Percentiles rank a stretch among this genome's conserved stretches.
Evolutionary conservation across 1,140 invertebrate genomes (phyloP).

Genomic region (Plectus sambesii): DNA sequence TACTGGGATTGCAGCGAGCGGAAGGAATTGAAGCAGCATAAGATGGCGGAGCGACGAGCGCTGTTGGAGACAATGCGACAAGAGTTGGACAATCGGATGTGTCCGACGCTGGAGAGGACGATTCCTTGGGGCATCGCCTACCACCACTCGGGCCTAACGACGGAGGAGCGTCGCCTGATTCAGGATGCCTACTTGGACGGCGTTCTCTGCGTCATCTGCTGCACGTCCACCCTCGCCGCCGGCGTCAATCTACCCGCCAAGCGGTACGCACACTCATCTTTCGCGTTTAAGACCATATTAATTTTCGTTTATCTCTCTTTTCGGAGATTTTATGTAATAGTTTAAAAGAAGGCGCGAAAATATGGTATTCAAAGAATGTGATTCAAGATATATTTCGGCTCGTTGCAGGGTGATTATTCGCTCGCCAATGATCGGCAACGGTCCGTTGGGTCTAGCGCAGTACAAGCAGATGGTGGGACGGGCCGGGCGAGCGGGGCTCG

Average conservation of each 20-base stretch:
- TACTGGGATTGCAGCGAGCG: too few relatives aligned
- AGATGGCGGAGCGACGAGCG: slow-evolving; percentile 54
- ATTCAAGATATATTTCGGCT: slow-evolving; percentile 3
- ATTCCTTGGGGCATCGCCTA: slow-evolving; percentile 72
- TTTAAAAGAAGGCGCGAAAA: too few relatives aligned
- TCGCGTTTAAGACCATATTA: not conserved
- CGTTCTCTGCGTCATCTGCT: slow-evolving; percentile 73
- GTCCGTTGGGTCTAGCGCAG: slow-evolving; percentile 63
- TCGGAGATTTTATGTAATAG: too few relatives aligned
- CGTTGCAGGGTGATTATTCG: slow-evolving; percentile 66
- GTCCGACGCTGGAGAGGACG: slow-evolving; percentile 61
- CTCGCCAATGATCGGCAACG: slow-evolving; percentile 64
- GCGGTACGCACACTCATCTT: slow-evolving; percentile 50
- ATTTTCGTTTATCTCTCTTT: not conserved
- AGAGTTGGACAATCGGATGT: slow-evolving; percentile 59
- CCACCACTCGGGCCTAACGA: slow-evolving; percentile 68
- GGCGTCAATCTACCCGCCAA: slow-evolving; percentile 90
- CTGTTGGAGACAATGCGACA: slow-evolving; percentile 55
- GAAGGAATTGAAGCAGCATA: slow-evolving; percentile 53
- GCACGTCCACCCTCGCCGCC: slow-evolving; percentile 87
- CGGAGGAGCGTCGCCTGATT: slow-evolving; percentile 69
- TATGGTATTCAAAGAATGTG: too few relatives aligned
- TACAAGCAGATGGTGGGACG: slow-evolving; percentile 92
- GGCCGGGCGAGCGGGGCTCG: slow-evolving; percentile 67
- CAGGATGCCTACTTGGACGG: slow-evolving; percentile 72